Conservation (phyloP, 2,797 vertebrate species). For the Nyctibius grandis region DNA sequence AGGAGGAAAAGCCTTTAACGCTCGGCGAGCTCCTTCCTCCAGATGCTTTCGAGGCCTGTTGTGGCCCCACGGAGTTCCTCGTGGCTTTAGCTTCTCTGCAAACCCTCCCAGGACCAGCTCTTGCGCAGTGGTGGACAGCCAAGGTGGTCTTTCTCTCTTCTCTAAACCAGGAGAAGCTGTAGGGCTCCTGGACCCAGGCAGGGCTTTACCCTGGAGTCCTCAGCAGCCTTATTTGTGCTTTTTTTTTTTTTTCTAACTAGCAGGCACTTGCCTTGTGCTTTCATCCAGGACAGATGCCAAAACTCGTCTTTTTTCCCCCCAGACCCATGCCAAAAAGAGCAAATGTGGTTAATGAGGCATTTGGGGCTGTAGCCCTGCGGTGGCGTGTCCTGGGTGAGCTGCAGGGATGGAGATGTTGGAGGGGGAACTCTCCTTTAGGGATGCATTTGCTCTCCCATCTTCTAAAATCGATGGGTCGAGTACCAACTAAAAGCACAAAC, state of each 20-base stretch:
- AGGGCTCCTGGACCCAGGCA: neutral
- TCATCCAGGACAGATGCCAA: neutral
- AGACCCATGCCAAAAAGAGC: neutral
- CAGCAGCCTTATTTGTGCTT: neutral
- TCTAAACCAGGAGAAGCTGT: neutral
- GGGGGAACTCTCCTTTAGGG: neutral
- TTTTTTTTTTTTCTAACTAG: neutral
- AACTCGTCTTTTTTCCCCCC: neutral
- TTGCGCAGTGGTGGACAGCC: neutral
- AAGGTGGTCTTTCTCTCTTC: neutral
- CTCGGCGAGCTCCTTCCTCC: neutral
- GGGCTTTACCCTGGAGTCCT: neutral
- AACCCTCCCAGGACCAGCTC: neutral
- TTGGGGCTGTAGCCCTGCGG: neutral
- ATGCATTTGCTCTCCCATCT: neutral
- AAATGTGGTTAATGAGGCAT: neutral
- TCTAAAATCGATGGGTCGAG: neutral
- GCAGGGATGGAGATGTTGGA: neutral
- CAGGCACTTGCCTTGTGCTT: neutral
- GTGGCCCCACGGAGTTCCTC: neutral
- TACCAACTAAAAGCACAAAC: neutral
- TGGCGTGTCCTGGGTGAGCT: neutral
- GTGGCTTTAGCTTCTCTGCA: neutral
- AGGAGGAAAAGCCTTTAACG: neutral
- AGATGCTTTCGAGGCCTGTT: neutral